phyloP scores from a whole-genome alignment of 1,140 invertebrate genomes.

The Bombus affinis region DNA sequence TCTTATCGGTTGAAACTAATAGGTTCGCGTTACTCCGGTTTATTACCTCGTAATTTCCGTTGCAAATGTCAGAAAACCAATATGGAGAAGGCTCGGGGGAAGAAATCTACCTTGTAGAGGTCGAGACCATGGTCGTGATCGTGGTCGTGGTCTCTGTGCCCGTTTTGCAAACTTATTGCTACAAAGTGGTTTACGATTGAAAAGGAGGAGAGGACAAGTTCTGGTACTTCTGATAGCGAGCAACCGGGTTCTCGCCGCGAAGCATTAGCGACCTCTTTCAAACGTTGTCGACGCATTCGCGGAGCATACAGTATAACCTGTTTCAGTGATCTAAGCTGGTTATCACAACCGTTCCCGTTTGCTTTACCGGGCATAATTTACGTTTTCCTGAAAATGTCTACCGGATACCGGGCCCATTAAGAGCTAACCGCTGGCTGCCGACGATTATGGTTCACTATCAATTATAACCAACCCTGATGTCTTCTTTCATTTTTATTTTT shows the following conservation, averaged over 20 bases:
- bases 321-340: slow-evolving; percentile 71
- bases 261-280: slow-evolving; percentile 34
- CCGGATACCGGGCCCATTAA: slow-evolving; percentile 52
- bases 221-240: slow-evolving; percentile 31
- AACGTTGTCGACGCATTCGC: slow-evolving; percentile 36
- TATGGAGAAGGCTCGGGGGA: slow-evolving; percentile 25
- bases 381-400: slow-evolving; percentile 52
- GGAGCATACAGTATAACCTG: slow-evolving; percentile 55
- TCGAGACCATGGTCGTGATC: slow-evolving; percentile 2
- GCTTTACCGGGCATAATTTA: slow-evolving; percentile 64
- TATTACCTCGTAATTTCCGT: slow-evolving; percentile 65
- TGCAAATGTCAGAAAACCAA: slow-evolving; percentile 59
- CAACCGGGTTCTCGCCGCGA: slow-evolving; percentile 9
- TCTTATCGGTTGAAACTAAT: slow-evolving; percentile 57
- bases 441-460: slow-evolving; percentile 50
- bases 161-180: slow-evolving; percentile 55
- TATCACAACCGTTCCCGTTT: slow-evolving; percentile 76
- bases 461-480: slow-evolving; percentile 19
- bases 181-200: slow-evolving; percentile 64
- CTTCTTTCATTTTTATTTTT: neutral
- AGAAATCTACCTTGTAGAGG: slow-evolving; percentile 6
- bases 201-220: slow-evolving; percentile 39
- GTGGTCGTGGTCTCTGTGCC: neutral
- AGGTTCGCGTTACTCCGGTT: slow-evolving; percentile 57
- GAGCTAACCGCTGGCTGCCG: slow-evolving; percentile 38